Evolutionary conservation across 2,113 vertebrate species (phyloP).

Genomic region (Myanophis thanlyinensis): DNA sequence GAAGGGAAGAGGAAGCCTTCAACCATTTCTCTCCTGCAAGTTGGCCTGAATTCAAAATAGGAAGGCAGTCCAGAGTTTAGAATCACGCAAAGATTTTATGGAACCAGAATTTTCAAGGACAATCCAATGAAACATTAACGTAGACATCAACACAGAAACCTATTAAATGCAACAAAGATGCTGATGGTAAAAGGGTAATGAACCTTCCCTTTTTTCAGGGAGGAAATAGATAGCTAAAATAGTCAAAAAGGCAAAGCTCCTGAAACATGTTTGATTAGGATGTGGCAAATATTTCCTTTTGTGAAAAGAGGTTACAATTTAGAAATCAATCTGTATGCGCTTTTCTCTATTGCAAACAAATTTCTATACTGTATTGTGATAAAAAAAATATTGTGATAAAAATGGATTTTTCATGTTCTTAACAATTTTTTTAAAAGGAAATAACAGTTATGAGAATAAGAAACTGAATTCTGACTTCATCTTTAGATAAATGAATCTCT

Average conservation of each 20-base stretch:
- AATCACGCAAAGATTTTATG: neutral
- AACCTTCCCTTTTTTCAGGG: neutral
- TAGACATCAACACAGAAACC: neutral
- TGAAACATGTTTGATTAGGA: neutral
- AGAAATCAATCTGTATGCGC: neutral
- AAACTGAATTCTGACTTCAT: neutral
- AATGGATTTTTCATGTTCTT: neutral
- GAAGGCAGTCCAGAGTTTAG: neutral
- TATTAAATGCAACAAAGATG: neutral
- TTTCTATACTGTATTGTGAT: neutral
- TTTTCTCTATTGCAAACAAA: neutral
- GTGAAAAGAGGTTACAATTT: neutral
- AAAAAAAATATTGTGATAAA: neutral
- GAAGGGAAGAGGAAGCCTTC: neutral
- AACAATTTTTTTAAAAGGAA: neutral
- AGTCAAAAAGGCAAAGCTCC: neutral
- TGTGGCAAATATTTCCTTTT: neutral
- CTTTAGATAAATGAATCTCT: neutral
- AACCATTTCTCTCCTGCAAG: neutral
- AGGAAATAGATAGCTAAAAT: neutral
- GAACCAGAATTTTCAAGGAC: neutral
- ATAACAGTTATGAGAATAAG: neutral
- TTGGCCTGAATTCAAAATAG: neutral
- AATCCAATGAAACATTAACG: neutral
- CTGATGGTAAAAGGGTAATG: neutral